Evolutionary conservation across 2,888 invertebrate genomes (phyloP).

Genomic region (Tipula unca): DNA sequence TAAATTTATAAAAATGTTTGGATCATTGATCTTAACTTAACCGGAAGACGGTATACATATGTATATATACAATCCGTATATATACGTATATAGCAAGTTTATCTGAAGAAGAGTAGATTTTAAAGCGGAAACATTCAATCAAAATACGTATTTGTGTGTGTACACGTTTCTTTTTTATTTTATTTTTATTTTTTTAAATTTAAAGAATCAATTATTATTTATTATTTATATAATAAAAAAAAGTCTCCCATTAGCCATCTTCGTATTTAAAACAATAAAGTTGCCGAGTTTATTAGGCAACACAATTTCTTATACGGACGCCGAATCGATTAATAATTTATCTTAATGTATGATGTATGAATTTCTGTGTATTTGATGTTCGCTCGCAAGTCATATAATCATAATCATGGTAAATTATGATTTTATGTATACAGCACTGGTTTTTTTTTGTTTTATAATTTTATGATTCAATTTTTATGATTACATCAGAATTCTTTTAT

Average conservation of each 20-base stretch:
- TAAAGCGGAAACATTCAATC: slow-evolving; percentile 14
- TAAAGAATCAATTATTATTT: not conserved
- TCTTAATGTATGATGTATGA: not conserved
- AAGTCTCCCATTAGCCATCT: not conserved
- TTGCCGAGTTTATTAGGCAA: not conserved
- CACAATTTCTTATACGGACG: no score
- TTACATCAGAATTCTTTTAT: not conserved
- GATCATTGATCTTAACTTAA: not conserved
- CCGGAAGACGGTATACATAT: not conserved
- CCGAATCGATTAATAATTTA: not conserved
- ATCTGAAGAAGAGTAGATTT: not conserved
- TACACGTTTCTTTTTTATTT: not conserved
- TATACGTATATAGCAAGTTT: not conserved
- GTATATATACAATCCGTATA: not conserved
- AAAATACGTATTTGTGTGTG: not conserved
- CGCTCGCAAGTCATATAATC: not conserved
- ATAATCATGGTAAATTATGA: slow-evolving; percentile 3
- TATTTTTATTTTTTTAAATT: not conserved
- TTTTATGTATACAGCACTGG: not conserved
- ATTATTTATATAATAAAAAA: not conserved
- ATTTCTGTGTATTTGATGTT: not conserved
- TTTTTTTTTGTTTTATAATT: not conserved
- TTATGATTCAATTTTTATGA: not conserved
- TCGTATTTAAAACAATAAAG: not conserved
- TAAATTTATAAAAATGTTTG: not conserved